Base-by-base conservation (phyloP, 2,797 vertebrate genomes). In the Masticophis lateralis region DNA sequence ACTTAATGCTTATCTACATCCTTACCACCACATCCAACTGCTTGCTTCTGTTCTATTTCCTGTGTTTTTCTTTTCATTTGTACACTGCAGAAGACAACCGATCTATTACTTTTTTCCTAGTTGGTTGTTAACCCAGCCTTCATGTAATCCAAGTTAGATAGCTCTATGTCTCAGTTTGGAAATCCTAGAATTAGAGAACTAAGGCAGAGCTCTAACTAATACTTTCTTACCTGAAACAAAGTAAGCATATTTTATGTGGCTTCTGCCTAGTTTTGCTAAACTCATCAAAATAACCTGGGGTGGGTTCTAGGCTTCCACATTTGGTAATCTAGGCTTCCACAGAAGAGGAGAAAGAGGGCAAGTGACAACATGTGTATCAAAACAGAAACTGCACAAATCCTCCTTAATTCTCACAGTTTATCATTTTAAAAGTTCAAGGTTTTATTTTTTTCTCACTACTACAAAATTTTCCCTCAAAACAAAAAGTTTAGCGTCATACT, bases 231-330 rank as follows among this genome's bases (percentile, higher is more conserved):
- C 61, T 94, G 69, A 59, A 92, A 91, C 92, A 32, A 69, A 69
- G 28, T 95, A 88, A 90, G 89, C 47, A 91, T 93, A 66, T 95
- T 96, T 95, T 94, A 92, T 94, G 96, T 97, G 96, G n/a, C 32
- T 89, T 96, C 96, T 95, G 93, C 66, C 93, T 93, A 91, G 89
- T 92, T 95, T 92, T 94, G 93, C 88, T 37, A 37, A 37, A 92
- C 55, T 53, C 91, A 93, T 69, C 32, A 47, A 51, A 92, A 53
- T 89, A 32, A 92, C 91, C 92, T 93, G 91, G 95, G 55, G 61
- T 0, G 0, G 74, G 86, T 93, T 95, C 47, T 47, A 47, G 47
- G 47, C 47, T 47, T 47, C 47, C 47, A 47, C 47, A 47, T 47
- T 47, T 47, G 47, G 47, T 47, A 92, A 95, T 83, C 94, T 95